Evolutionary conservation across 1,140 invertebrate species (phyloP), one percentile per base, ranked within the genome.

Genomic region (Dendroctonus ponderosae): DNA sequence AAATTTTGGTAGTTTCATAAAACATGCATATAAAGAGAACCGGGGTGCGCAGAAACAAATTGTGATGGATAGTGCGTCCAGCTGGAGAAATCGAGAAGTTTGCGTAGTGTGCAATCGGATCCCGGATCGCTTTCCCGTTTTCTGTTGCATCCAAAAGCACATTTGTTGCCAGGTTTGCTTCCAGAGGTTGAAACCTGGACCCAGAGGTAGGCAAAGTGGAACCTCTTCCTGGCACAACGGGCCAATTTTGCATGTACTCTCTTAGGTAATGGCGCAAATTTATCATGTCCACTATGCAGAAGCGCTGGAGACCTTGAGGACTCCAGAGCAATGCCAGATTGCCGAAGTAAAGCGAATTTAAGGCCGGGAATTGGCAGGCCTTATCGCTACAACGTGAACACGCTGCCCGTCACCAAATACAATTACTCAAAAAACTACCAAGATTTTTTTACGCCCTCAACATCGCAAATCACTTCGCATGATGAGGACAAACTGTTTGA

Each of bases 281-380:
- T 58, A 7, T 49, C 42, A 12, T 67, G 68, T 63, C 46, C 59
- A 12, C 38, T 70, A 14, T 70, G 68, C 60, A 58, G 50, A 54
- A 41, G 11, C 15, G 44, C 49, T 38, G 62, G 54, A 15, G 43
- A 59, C n/a, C 52, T 63, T 44, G 59, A 41, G 15, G 62, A 68
- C 11, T 56, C 46, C 37, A 41, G 52, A 48, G 40, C 49, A 5
- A 64, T 49, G 49, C 26, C 26, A 26, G 26, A 26, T 26, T 26
- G 26, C 26, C 53, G 66, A 5, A 58, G 66, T 26, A 74, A 70
- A 52, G 41, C 73, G 7, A 74, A 71, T 66, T 62, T 63, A 5
- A 75, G 73, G 51, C 74, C 74, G 6, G 73, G 74, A 7, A 76
- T 77, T 7, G 74, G 74, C 7, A 48, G 74, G 50, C 71, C 74